A percentile compares a stretch with the other conserved stretches of the same genome.
Conservation (phyloP, 2,888 invertebrate genomes). For the Mayetiola destructor region DNA sequence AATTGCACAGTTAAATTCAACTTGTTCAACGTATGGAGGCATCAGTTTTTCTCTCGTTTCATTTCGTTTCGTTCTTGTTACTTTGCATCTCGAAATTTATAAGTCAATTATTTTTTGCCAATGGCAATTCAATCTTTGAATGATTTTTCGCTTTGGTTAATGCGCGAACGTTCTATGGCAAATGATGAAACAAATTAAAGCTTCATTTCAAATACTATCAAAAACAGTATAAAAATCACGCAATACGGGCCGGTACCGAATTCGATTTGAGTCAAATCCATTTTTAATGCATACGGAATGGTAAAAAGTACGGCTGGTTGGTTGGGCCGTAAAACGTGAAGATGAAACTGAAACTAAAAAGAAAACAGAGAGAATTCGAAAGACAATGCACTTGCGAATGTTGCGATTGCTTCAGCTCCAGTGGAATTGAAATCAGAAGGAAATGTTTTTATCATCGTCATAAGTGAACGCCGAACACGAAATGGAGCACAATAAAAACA, state of each 20-base stretch:
- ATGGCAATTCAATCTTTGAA: constrained; percentile 5
- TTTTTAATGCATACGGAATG: constrained; percentile 4
- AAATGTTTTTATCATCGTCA: too few relatives aligned
- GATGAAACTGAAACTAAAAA: not conserved
- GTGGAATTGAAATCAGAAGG: too few relatives aligned
- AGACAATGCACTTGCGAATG: not conserved
- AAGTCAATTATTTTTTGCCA: constrained; percentile 2
- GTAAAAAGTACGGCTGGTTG: not conserved
- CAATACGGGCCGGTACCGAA: not conserved
- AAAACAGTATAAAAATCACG: too few relatives aligned
- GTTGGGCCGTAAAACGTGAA: not conserved
- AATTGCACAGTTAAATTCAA: too few relatives aligned
- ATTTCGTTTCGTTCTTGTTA: too few relatives aligned
- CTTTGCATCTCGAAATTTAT: constrained; percentile 2
- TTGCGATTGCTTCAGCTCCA: too few relatives aligned
- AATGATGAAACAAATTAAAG: constrained; percentile 12
- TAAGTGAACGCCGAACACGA: not conserved
- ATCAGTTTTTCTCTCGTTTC: too few relatives aligned
- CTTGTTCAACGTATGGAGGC: too few relatives aligned
- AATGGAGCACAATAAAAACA: too few relatives aligned
- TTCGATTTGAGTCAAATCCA: constrained; percentile 1
- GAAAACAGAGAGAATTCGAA: not conserved
- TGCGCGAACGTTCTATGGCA: not conserved
- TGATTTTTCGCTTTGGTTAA: not conserved
- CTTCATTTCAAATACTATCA: too few relatives aligned